These are phyloP conservation scores for cat (Felis catus) DNA, from an alignment of 2,113 vertebrate genomes.

Conservation along the genomic window DNA sequence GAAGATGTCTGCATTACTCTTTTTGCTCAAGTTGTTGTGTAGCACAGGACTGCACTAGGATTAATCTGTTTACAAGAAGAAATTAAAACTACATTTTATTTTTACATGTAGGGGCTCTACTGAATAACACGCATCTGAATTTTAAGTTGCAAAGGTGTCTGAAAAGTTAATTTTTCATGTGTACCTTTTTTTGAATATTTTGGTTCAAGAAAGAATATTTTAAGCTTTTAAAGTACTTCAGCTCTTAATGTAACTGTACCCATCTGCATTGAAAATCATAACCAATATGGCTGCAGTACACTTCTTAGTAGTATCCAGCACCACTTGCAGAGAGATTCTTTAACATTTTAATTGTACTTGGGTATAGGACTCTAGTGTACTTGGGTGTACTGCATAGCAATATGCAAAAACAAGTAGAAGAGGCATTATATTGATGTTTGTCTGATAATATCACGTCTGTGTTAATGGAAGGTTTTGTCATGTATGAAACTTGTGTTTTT, in stretches of 20 bases:
- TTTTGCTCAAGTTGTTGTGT: conserved; percentile 72
- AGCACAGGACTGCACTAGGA: conserved; percentile 75
- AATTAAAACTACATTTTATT: conserved; percentile 62
- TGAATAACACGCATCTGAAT: conserved; percentile 72
- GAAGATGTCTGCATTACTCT: conserved; percentile 76
- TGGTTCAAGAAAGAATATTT: conserved; percentile 78
- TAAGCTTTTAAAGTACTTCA: not conserved
- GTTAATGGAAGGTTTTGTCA: conserved; percentile 83
- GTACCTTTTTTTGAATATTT: conserved; percentile 78
- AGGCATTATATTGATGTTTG: conserved; percentile 90
- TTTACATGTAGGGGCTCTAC: conserved; percentile 73
- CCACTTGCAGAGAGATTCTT: conserved; percentile 85
- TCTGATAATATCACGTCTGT: conserved; percentile 90
- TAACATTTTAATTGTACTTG: conserved; percentile 81
- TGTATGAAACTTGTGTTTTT: conserved; percentile 86
- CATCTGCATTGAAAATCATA: conserved; percentile 86
- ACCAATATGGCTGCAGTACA: conserved; percentile 84
- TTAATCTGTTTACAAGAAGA: conserved; percentile 77
- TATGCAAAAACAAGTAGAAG: conserved; percentile 90
- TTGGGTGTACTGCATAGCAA: conserved; percentile 93
- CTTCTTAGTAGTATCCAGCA: conserved; percentile 84
- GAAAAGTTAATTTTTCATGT: conserved; percentile 80
- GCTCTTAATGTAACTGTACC: not conserved
- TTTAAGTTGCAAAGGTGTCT: conserved; percentile 79
- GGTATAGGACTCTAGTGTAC: conserved; percentile 89